Percentiles rank a stretch among this genome's conserved stretches.
phyloP scores from a whole-genome alignment of 2,888 invertebrate species.

The Ochropleura leucogaster region DNA sequence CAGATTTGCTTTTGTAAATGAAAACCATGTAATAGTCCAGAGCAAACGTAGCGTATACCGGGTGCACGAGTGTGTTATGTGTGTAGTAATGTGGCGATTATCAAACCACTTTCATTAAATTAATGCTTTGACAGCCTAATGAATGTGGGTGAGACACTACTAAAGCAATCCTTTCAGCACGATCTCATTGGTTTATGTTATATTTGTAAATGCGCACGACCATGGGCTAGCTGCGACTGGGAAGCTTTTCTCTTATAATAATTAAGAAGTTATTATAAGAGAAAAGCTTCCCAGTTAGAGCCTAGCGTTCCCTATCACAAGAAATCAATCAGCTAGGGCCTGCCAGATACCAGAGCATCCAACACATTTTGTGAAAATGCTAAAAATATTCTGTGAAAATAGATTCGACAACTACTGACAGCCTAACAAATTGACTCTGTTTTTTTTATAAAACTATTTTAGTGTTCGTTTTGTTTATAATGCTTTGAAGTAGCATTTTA shows the following conservation, averaged over 20 bases:
- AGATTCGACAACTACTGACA: not conserved
- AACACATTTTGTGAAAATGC: not conserved
- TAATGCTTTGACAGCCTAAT: not conserved
- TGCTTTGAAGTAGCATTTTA: conserved; percentile 1
- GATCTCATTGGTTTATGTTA: not conserved
- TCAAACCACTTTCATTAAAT: too few relatives aligned
- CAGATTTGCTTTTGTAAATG: conserved; percentile 7
- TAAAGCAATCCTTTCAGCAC: not conserved
- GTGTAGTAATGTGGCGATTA: not conserved
- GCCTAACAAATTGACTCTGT: not conserved
- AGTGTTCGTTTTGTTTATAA: not conserved
- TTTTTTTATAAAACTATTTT: too few relatives aligned
- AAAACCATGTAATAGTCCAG: not conserved
- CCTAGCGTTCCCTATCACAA: not conserved
- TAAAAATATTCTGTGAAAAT: not conserved
- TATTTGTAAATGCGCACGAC: not conserved
- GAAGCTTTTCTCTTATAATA: too few relatives aligned
- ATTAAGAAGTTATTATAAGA: too few relatives aligned
- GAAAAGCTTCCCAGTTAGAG: not conserved
- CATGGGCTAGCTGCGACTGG: not conserved
- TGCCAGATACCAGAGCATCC: not conserved
- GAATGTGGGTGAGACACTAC: not conserved
- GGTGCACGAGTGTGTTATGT: not conserved
- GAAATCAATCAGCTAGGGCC: not conserved
- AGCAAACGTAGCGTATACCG: not conserved